Evolutionary conservation across 1,140 invertebrate species (phyloP), one percentile per base, ranked within the genome.

Genomic region (Glossosoma conforme): DNA sequence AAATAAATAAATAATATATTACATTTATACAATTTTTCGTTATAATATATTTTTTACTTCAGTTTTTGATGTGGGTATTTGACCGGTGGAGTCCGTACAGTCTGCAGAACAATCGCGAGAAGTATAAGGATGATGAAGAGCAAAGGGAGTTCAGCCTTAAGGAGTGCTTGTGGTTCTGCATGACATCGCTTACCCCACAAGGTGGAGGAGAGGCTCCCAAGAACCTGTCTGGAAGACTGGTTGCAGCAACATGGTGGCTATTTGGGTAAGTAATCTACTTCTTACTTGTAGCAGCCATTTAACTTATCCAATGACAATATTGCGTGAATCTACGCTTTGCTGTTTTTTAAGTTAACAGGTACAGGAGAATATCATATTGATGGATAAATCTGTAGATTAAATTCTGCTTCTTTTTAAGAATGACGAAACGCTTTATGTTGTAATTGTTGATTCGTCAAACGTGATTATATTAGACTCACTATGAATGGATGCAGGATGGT

Each of bases 131-230:
- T 57, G 93, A 96, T 54, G 89, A 93, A 46, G 94, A 97, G 65
- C 96, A 97, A 63, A 73, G 95, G 11, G 89, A 95, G 62, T 99
- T 99, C 60, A 94, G 87, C 15, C 70, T 98, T 2, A 97, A 97
- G 63, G 95, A 98, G 70, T 96, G 93, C 64, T 75, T 98, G 0
- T 98, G 96, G 95, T 99, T 98, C 67, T 98, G 95, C 63, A 97
- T 98, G 93, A 98, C 94, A 15, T 97, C 93, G 1, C 65, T 98
- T 5, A 98, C 94, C 0, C 94, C 94, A 0, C 94, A 97, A 76
- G 91, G 92, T 0, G 93, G 93, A 2, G 95, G 95, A 0, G 95
- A 99, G 70, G 95, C 95, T 0, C 96, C 96, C 0, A 93, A 93
- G 64, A 94, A 94, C 71, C 71, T 97, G 0, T 96, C 91, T 0